Evolutionary conservation across 2,888 invertebrate genomes (phyloP), one percentile per base, ranked within the genome.

Genomic region (Cephonodes hylas): DNA sequence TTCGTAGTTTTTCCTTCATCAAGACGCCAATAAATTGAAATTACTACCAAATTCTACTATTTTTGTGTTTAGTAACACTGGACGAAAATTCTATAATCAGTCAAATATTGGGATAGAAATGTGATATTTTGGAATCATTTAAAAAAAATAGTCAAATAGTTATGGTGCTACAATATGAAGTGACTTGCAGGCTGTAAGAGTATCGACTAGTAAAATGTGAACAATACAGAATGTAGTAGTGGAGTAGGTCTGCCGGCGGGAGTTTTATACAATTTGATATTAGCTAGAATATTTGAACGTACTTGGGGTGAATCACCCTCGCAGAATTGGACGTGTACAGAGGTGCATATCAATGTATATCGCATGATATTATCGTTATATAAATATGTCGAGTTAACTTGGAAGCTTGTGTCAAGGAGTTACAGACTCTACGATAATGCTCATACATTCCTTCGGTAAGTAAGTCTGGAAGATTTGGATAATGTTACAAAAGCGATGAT

Each of bases 331-430:
- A 53, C 15, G 18, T 42, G 38, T 60, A 59, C 42, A 45, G 34
- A 23, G 58, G 59, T 56, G 58, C 58, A 63, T 63, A 64, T 64
- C 63, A 61, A 6, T 42, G 46, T 34, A 56, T 46, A 63, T 63
- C 59, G 58, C 64, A 72, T 73, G 79, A 78, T 80, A 77, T 80
- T 79, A 76, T 67, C 68, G 64, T 72, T 48, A 34, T 10, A 5
- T 18, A n/a, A n/a, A n/a, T n/a, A n/a, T n/a, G n/a, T n/a, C n/a
- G n/a, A n/a, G n/a, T n/a, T n/a, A n/a, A n/a, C n/a, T n/a, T n/a
- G n/a, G 34, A 45, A 67, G 23, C 7, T 6, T 25, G 2, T 25
- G 10, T 31, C 10, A 15, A 27, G 18, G 46, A 45, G n/a, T 13
- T 18, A 45, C 23, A 4, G 45, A 44, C 18, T 42, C 3, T 20